These are phyloP conservation scores for Ceyx cyanopectus DNA, from an alignment of 2,113 vertebrate genomes.

Conservation along the genomic window DNA sequence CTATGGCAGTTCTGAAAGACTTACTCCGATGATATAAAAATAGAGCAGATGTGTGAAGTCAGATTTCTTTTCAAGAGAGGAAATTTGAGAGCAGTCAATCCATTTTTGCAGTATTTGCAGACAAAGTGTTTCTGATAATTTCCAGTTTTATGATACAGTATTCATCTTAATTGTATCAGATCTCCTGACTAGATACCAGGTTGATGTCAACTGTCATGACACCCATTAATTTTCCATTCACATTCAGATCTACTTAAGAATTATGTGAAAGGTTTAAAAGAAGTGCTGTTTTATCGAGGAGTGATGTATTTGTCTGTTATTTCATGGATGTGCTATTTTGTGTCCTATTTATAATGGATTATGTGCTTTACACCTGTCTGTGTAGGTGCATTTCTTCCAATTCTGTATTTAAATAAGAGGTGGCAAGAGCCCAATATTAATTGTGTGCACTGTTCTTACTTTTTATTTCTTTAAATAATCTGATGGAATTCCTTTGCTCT, in stretches of 20 bases:
- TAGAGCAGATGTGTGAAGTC: slow-evolving; percentile 61
- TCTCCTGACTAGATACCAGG: not conserved
- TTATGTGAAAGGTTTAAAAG: slow-evolving; percentile 8
- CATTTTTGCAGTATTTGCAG: slow-evolving; percentile 37
- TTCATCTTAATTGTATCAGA: not conserved
- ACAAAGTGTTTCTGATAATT: slow-evolving; percentile 11
- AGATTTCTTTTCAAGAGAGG: slow-evolving; percentile 40
- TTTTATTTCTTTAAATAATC: slow-evolving; percentile 41
- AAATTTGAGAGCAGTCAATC: slow-evolving; percentile 34
- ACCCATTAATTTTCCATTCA: not conserved
- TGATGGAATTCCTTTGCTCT: slow-evolving; percentile 10
- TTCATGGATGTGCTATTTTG: not conserved
- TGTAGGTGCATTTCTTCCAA: not conserved
- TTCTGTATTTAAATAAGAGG: slow-evolving; percentile 9
- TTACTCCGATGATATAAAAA: slow-evolving; percentile 48
- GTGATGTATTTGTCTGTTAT: not conserved
- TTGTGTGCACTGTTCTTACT: not conserved
- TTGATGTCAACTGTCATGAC: not conserved
- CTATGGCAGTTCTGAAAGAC: slow-evolving; percentile 62
- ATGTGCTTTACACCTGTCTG: not conserved
- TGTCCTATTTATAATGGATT: not conserved
- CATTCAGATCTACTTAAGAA: not conserved
- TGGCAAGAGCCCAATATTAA: slow-evolving; percentile 10
- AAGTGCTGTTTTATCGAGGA: not conserved
- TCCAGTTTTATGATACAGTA: not conserved